Conservation (phyloP, 1,140 invertebrate species). For the Homarus americanus region DNA sequence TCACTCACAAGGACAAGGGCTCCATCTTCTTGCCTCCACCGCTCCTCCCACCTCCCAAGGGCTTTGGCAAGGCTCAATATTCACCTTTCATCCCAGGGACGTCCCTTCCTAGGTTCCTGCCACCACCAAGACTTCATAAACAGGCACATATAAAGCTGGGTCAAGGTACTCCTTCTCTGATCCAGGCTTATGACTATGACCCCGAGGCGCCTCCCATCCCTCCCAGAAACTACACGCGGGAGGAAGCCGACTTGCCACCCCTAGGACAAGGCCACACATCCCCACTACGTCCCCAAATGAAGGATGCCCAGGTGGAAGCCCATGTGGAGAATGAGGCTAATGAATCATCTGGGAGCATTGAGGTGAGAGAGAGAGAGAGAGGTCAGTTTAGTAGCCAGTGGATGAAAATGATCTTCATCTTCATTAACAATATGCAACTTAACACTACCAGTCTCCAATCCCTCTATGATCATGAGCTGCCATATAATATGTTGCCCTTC, state of each 20-base stretch:
- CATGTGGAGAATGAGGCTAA: slow-evolving; percentile 29
- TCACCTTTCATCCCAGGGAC: slow-evolving; percentile 56
- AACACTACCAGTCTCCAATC: no score
- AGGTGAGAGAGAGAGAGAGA: slow-evolving; percentile 7
- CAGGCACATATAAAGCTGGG: neutral
- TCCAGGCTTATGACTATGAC: slow-evolving; percentile 53
- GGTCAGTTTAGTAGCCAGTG: no score
- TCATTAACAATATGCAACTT: no score
- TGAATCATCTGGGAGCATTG: neutral
- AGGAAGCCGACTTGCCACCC: slow-evolving; percentile 53
- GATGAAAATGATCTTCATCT: no score
- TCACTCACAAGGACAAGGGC: slow-evolving; percentile 10
- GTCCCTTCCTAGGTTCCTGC: slow-evolving; percentile 62
- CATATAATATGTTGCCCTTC: no score
- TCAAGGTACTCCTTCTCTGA: slow-evolving; percentile 21
- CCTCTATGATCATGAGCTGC: no score
- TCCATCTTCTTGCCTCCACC: slow-evolving; percentile 38
- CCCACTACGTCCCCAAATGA: slow-evolving; percentile 20
- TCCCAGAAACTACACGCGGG: slow-evolving; percentile 58
- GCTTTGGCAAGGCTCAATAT: slow-evolving; percentile 42
- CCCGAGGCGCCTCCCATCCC: slow-evolving; percentile 63
- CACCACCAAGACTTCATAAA: slow-evolving; percentile 32
- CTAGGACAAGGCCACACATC: neutral
- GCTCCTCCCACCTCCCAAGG: slow-evolving; percentile 53
- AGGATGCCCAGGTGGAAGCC: slow-evolving; percentile 57